A percentile compares a stretch with the other conserved stretches of the same genome.
Evolutionary conservation across 2,113 vertebrate species (phyloP).

Genomic region (Nibea albiflora): DNA sequence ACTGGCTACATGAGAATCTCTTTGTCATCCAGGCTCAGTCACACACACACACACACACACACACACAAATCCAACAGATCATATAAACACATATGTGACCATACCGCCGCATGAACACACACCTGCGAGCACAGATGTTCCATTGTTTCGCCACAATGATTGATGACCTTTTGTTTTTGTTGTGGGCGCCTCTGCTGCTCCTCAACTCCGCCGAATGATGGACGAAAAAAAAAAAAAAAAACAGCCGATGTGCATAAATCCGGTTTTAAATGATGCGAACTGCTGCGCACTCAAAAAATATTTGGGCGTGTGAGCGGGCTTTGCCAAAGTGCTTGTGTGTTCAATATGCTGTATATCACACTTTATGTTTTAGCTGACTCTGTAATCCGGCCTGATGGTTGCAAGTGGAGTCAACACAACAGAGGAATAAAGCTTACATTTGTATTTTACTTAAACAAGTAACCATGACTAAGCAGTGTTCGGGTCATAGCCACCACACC

Average conservation of each 20-base stretch:
- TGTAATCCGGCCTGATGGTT: slow-evolving; percentile 47
- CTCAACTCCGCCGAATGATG: slow-evolving; percentile 59
- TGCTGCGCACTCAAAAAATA: slow-evolving; percentile 67
- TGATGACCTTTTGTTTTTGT: slow-evolving; percentile 79
- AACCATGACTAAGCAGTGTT: slow-evolving; percentile 61
- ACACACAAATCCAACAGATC: slow-evolving; percentile 40
- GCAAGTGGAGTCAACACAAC: slow-evolving; percentile 46
- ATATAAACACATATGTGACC: slow-evolving; percentile 70
- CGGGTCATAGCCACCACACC: slow-evolving; percentile 56
- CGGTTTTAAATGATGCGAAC: slow-evolving; percentile 42
- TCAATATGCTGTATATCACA: slow-evolving; percentile 68
- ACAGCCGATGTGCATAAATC: slow-evolving; percentile 49
- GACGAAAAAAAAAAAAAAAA: slow-evolving; percentile 65
- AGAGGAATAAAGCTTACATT: slow-evolving; percentile 51
- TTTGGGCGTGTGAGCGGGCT: slow-evolving; percentile 54
- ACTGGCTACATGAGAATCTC: slow-evolving; percentile 81
- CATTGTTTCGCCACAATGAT: slow-evolving; percentile 73
- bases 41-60: slow-evolving; percentile 50
- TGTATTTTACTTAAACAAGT: slow-evolving; percentile 41
- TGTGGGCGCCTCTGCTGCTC: slow-evolving; percentile 50
- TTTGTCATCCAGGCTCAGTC: slow-evolving; percentile 73
- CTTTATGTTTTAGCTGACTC: slow-evolving; percentile 69
- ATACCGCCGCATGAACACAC: slow-evolving; percentile 50
- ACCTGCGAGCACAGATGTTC: slow-evolving; percentile 81
- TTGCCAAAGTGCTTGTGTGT: slow-evolving; percentile 53